Evolutionary conservation across 2,113 vertebrate genomes (phyloP).

Genomic region (Rana temporaria): DNA sequence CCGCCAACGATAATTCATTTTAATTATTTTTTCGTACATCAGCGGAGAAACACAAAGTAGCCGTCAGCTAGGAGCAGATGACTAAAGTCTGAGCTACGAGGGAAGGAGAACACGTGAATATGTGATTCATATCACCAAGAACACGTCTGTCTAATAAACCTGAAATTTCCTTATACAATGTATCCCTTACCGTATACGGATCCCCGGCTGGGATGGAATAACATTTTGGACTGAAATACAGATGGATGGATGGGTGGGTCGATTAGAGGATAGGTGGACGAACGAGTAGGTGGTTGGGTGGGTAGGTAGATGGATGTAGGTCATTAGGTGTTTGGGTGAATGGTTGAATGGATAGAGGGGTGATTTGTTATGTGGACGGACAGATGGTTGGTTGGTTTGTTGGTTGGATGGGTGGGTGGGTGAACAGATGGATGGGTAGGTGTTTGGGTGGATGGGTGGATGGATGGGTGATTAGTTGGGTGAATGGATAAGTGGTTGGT

Average conservation of each 20-base stretch:
- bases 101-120: background rate
- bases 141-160: too few species aligned
- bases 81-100: background rate
- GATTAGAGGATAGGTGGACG: too few species aligned
- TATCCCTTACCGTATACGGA: background rate
- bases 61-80: background rate
- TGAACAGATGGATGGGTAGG: background rate
- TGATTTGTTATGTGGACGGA: too few species aligned
- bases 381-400: background rate
- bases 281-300: too few species aligned
- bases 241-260: background rate
- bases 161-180: too few species aligned
- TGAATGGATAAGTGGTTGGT: too few species aligned
- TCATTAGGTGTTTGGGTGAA: too few species aligned
- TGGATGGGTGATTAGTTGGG: background rate
- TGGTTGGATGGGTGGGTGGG: background rate
- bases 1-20: background rate
- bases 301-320: too few species aligned
- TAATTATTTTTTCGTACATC: slow-evolving; percentile 32
- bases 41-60: background rate
- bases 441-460: background rate
- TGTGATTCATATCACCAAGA: too few species aligned
- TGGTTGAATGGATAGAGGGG: too few species aligned
- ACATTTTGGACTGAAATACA: too few species aligned
- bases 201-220: background rate